phyloP scores from a whole-genome alignment of 2,888 invertebrate genomes.

The Metopia argyrocephala region DNA sequence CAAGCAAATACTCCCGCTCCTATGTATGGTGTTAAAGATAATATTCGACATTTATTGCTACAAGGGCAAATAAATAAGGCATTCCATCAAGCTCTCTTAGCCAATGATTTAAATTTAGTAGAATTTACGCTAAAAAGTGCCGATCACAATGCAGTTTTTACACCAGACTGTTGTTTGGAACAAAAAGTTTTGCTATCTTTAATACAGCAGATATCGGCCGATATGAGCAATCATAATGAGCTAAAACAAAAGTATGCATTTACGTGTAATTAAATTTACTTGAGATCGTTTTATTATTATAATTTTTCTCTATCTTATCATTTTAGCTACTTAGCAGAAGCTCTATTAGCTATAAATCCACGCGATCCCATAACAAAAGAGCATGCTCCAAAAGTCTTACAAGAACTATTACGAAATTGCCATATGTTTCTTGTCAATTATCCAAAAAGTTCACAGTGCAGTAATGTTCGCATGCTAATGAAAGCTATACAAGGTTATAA shows the following conservation, averaged over 20 bases:
- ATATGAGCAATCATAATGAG: conserved; percentile 90
- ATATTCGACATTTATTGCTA: conserved; percentile 84
- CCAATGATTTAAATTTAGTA: conserved; percentile 92
- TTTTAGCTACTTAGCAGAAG: conserved; percentile 91
- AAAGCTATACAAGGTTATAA: conserved; percentile 77
- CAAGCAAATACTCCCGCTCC: conserved; percentile 88
- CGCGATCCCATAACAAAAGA: conserved; percentile 88
- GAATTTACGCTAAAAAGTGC: conserved; percentile 92
- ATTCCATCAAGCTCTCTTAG: conserved; percentile 93
- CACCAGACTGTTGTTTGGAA: conserved; percentile 85
- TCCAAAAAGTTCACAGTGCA: conserved; percentile 83
- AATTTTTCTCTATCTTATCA: conserved; percentile 24
- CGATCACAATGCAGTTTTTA: conserved; percentile 88
- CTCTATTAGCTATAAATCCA: conserved; percentile 89
- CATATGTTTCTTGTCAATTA: conserved; percentile 83
- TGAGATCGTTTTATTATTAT: too few relatives aligned
- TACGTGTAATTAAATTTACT: not conserved
- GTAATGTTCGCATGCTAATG: conserved; percentile 77
- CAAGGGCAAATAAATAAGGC: conserved; percentile 91
- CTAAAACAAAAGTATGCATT: conserved; percentile 86
- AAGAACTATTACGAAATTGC: conserved; percentile 87
- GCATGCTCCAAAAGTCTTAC: conserved; percentile 88
- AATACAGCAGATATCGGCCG: conserved; percentile 95
- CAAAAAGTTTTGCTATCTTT: conserved; percentile 95
- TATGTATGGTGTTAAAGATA: conserved; percentile 81